phyloP scores from a whole-genome alignment of 2,888 invertebrate species.

The Cataglyphis altisquamis region DNA sequence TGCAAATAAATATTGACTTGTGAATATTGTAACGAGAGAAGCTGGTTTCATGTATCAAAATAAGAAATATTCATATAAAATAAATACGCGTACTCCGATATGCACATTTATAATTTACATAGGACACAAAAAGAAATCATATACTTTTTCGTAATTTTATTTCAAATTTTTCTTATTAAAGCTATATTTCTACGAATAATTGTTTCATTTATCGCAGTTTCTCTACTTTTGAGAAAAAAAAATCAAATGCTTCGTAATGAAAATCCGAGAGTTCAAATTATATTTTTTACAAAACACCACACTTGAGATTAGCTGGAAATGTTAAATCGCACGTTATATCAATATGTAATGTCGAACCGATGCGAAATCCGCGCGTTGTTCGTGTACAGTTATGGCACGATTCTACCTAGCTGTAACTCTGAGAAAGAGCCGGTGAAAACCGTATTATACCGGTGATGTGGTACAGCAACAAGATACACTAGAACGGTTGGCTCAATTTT shows the following conservation, averaged over 20 bases:
- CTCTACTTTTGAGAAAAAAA: not conserved
- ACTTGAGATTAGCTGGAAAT: not conserved
- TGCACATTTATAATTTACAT: not conserved
- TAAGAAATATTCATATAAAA: not conserved
- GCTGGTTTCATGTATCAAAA: not conserved
- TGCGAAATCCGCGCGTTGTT: slow-evolving; percentile 35
- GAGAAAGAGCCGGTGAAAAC: slow-evolving; percentile 61
- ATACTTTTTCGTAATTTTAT: not conserved
- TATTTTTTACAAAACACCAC: not conserved
- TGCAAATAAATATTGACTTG: not conserved
- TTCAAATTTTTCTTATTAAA: not conserved
- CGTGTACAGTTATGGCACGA: slow-evolving; percentile 56
- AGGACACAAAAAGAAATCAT: not conserved
- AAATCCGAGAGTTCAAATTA: not conserved
- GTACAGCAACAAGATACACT: slow-evolving; percentile 41
- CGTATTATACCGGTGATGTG: slow-evolving; percentile 56
- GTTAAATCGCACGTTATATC: slow-evolving; percentile 4
- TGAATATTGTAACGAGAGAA: not conserved
- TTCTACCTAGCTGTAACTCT: slow-evolving; percentile 37
- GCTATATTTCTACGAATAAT: not conserved
- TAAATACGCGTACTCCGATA: not conserved
- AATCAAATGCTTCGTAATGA: not conserved
- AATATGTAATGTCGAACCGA: slow-evolving; percentile 18
- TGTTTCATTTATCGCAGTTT: not conserved
- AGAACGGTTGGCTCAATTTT: slow-evolving; percentile 60